Evolutionary conservation across 2,797 vertebrate species (phyloP).

Genomic region (Sandelia bainsii): DNA sequence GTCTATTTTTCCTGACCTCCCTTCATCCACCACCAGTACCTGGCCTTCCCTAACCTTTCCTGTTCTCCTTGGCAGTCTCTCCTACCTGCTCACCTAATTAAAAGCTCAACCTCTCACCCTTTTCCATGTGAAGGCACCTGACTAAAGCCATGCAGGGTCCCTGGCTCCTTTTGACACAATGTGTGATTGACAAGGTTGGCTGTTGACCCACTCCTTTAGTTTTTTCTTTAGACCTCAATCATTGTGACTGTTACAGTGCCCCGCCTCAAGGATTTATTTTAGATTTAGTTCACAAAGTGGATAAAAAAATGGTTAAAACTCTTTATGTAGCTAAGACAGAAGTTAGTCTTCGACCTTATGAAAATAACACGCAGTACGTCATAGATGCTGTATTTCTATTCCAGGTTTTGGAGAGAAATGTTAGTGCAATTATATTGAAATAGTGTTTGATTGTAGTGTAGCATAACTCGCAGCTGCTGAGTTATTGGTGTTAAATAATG

Average conservation of each 20-base stretch:
- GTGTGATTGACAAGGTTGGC: conserved; percentile 63
- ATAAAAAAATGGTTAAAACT: conserved; percentile 1
- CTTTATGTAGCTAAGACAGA: conserved; percentile 1
- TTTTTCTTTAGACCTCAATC: conserved; percentile 28
- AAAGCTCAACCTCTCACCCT: conserved; percentile 74
- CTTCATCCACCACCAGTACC: conserved; percentile 60
- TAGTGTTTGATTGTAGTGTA: conserved; percentile 7
- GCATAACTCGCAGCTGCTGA: conserved; percentile 4
- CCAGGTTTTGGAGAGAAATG: background rate
- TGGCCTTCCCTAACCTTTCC: conserved; percentile 67
- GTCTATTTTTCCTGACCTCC: conserved; percentile 63
- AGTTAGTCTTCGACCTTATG: background rate
- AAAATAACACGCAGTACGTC: background rate
- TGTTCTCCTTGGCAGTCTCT: conserved; percentile 74
- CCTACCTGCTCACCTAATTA: conserved; percentile 75
- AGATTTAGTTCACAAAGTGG: conserved; percentile 4
- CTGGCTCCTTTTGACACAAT: conserved; percentile 36
- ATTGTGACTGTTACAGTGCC: conserved; percentile 33
- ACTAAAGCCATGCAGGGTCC: conserved; percentile 36
- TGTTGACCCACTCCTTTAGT: conserved; percentile 30
- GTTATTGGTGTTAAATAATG: conserved; percentile 6
- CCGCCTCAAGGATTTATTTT: conserved; percentile 34
- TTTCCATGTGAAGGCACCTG: conserved; percentile 48
- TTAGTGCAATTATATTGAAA: conserved; percentile 14
- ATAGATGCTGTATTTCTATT: conserved; percentile 25